Conservation (phyloP, 2,797 vertebrate genomes). For the Peromyscus attwateri region DNA sequence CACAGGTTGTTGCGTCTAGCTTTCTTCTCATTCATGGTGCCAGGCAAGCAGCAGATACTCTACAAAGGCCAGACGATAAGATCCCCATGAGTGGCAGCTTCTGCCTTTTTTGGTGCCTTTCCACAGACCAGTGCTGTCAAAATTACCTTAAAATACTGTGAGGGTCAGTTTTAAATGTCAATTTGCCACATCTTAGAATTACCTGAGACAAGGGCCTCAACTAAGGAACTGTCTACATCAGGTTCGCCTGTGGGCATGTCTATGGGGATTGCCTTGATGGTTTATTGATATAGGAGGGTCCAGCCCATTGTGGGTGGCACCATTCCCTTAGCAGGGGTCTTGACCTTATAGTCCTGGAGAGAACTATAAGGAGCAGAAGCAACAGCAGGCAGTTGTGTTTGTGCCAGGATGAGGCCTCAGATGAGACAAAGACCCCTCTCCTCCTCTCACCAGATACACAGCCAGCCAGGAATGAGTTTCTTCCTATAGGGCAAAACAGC, state of each 20-base stretch:
- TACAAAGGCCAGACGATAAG: background rate
- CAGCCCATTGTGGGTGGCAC: background rate
- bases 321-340: background rate
- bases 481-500: background rate
- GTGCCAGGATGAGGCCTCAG: background rate
- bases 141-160: conserved; percentile 4
- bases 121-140: background rate
- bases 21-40: background rate
- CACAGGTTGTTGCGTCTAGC: background rate
- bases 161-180: background rate
- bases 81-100: background rate
- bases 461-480: background rate
- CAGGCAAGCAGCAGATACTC: background rate
- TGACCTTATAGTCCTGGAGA: background rate
- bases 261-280: background rate
- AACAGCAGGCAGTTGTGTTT: background rate
- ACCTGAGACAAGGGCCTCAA: background rate
- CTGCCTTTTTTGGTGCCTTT: background rate
- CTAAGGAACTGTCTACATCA: background rate
- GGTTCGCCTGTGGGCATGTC: background rate
- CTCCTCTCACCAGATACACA: background rate
- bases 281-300: background rate
- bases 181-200: background rate
- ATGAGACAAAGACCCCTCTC: background rate
- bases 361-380: background rate